These are phyloP conservation scores for Erebia aethiops DNA, from an alignment of 2,888 invertebrate species.

Conservation along the genomic window DNA sequence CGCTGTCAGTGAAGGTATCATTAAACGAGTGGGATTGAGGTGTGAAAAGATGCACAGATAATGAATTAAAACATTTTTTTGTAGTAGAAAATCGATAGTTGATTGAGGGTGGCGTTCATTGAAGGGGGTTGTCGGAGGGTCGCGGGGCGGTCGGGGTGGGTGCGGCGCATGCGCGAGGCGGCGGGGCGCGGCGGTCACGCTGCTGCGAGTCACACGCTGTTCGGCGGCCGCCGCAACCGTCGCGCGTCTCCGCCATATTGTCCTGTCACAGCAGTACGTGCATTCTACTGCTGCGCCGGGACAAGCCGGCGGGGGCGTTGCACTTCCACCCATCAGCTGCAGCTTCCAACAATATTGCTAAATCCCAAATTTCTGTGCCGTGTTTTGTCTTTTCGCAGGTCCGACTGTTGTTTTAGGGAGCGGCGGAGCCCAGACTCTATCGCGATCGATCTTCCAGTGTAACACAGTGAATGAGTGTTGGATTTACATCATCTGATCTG, in stretches of 20 bases:
- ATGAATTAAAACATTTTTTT: conserved; percentile 58
- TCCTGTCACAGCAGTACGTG: conserved; percentile 98
- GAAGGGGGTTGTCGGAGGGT: conserved; percentile 60
- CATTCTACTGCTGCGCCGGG: conserved; percentile 95
- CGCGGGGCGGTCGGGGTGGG: conserved; percentile 56
- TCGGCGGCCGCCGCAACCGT: conserved; percentile 67
- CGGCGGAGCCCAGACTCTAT: conserved; percentile 24
- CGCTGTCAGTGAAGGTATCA: not conserved
- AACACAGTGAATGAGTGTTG: conserved; percentile 1
- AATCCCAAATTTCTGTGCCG: conserved; percentile 35
- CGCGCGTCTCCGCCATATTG: conserved; percentile 92
- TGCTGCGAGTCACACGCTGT: conserved; percentile 77
- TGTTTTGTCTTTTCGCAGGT: conserved; percentile 56
- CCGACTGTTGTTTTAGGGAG: conserved; percentile 29
- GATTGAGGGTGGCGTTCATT: conserved; percentile 75
- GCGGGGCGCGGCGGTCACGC: conserved; percentile 69
- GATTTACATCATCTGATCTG: no score
- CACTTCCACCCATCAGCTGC: conserved; percentile 47
- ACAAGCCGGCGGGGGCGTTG: conserved; percentile 84
- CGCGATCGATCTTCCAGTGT: not conserved
- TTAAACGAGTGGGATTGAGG: conserved; percentile 9
- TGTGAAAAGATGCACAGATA: conserved; percentile 42
- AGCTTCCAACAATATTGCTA: not conserved
- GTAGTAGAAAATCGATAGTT: conserved; percentile 74
- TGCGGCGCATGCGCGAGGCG: conserved; percentile 55